phyloP scores from a whole-genome alignment of 2,797 vertebrate genomes.

The Allobates femoralis region DNA sequence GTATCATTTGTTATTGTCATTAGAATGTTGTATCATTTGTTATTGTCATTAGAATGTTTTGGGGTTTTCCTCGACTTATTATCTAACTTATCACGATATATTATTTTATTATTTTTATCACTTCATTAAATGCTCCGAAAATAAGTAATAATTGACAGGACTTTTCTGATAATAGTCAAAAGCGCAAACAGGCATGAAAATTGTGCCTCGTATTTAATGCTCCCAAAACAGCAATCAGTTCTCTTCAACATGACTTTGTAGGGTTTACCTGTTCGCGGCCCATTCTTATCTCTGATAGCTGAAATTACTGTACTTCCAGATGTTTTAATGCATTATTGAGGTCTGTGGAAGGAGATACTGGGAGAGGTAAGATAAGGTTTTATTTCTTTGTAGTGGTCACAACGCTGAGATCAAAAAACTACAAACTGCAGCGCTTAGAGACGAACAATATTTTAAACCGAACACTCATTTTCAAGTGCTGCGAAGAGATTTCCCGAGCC shows the following conservation, averaged over 20 bases:
- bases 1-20: background rate
- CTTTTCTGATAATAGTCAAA: slow-evolving; percentile 71
- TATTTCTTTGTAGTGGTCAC: slow-evolving; percentile 85
- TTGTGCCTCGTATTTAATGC: slow-evolving; percentile 81
- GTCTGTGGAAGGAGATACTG: slow-evolving; percentile 86
- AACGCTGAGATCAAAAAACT: slow-evolving; percentile 87
- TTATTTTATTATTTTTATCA: slow-evolving; percentile 66
- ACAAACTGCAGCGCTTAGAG: slow-evolving; percentile 79
- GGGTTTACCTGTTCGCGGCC: slow-evolving; percentile 87
- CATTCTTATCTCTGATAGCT: slow-evolving; percentile 85
- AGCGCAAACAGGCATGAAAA: slow-evolving; percentile 73
- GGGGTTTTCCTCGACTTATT: background rate
- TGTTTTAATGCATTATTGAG: slow-evolving; percentile 84
- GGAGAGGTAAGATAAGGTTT: slow-evolving; percentile 87
- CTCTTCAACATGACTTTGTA: slow-evolving; percentile 84
- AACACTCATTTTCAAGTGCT: slow-evolving; percentile 79
- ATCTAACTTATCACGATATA: background rate
- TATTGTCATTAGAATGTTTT: background rate
- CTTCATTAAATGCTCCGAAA: slow-evolving; percentile 75
- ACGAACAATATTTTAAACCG: slow-evolving; percentile 80
- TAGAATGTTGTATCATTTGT: background rate
- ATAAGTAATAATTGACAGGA: slow-evolving; percentile 75
- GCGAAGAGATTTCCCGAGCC: slow-evolving; percentile 74
- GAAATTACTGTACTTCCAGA: slow-evolving; percentile 86
- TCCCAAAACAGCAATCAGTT: slow-evolving; percentile 81